Evolutionary conservation across 2,113 vertebrate genomes (phyloP), one percentile per base, ranked within the genome.

Genomic region (Dicrurus megarhynchus): DNA sequence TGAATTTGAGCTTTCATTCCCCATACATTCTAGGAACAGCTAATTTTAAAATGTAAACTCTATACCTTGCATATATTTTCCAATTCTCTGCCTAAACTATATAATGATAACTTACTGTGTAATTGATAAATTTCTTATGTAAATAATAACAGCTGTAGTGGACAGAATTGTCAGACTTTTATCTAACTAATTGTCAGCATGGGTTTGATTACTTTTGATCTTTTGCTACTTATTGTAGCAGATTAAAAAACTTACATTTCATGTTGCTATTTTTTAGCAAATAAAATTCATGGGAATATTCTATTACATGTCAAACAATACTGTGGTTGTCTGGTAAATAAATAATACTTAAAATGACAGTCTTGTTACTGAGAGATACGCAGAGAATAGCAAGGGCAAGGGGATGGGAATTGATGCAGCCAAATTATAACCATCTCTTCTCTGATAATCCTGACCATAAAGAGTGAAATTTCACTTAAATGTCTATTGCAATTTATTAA

Each of bases 341-440:
- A 97, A 92, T 84, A 87, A 77, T 89, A 61, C 67, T 91, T 90
- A 81, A 96, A 95, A 87, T 65, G 52, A 53, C 52, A 63, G 52
- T 26, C 64, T 95, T 95, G 16, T 76, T 83, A 27, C 41, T 88
- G 79, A 96, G 93, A 89, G 63, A 77, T 67, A 71, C 65, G 73
- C 4, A 16, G 67, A 78, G 42, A 95, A 64, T 22, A 89, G 14
- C 47, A 95, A 50, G 37, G 47, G 57, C 35, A 50, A 46, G 42
- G 21, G n/a, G 20, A n/a, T 47, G 33, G 63, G 42, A 70, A 91
- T 32, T 15, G 21, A 37, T 39, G 71, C 53, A 87, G 76, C 46
- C 61, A 89, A 42, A 65, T 59, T 60, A 32, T 4, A 71, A 50
- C 23, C 16, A 7, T 15, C 16, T 63, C 44, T 81, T 86, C 10